Percentiles rank a stretch among this genome's conserved stretches.
These are phyloP conservation scores for Atractosteus spatula DNA, from an alignment of 2,113 vertebrate species.

Conservation along the genomic window DNA sequence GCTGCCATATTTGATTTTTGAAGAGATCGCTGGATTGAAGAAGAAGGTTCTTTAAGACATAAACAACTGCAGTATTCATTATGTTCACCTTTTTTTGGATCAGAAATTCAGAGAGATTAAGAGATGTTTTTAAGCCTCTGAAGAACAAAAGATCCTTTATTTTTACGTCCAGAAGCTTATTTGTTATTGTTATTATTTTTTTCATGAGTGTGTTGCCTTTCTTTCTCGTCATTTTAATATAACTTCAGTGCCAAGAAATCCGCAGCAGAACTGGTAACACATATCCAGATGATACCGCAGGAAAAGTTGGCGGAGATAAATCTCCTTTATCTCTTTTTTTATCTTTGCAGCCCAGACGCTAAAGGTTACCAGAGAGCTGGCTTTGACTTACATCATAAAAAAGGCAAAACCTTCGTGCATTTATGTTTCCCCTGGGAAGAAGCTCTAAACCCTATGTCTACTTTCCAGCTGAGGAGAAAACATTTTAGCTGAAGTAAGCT, in stretches of 20 bases:
- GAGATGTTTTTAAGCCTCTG: too few relatives aligned
- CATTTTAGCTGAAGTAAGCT: conserved; percentile 26
- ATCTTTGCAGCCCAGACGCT: conserved; percentile 54
- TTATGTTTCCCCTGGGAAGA: conserved; percentile 19
- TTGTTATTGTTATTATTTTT: background rate
- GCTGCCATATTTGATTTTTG: too few relatives aligned
- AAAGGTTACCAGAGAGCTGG: conserved; percentile 59
- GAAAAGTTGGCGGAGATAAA: conserved; percentile 41
- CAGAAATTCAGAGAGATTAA: too few relatives aligned
- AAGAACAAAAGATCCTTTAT: too few relatives aligned
- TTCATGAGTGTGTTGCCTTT: background rate
- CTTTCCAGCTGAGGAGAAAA: conserved; percentile 43
- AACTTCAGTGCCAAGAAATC: background rate
- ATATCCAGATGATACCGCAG: background rate
- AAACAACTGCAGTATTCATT: too few relatives aligned
- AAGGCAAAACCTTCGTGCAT: conserved; percentile 20
- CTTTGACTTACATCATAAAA: conserved; percentile 48
- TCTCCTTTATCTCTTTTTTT: conserved; percentile 45
- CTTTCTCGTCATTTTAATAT: background rate
- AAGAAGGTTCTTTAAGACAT: too few relatives aligned
- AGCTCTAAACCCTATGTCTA: conserved; percentile 19
- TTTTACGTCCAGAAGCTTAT: background rate
- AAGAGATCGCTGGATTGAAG: too few relatives aligned
- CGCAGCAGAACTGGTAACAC: too few relatives aligned
- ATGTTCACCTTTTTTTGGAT: too few relatives aligned